Evolutionary conservation across 2,113 vertebrate genomes (phyloP).

Genomic region (Jacana jacana): DNA sequence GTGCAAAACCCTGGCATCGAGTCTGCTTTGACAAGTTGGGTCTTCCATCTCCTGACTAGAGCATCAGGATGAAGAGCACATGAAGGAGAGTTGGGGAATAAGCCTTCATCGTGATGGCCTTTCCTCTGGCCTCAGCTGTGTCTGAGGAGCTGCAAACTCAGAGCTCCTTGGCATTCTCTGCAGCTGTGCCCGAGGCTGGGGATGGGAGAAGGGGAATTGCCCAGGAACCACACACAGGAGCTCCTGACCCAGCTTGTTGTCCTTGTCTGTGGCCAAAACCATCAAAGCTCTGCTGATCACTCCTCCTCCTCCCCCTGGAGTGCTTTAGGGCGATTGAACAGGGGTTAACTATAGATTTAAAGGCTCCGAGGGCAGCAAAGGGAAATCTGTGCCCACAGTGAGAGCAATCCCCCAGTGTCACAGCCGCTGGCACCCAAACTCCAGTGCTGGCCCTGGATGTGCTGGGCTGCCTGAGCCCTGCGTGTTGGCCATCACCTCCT

Average conservation of each 20-base stretch:
- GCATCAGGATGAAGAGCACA: background rate
- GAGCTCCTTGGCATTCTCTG: background rate
- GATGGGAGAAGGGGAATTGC: background rate
- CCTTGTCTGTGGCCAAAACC: background rate
- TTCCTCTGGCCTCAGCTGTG: background rate
- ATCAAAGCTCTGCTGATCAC: background rate
- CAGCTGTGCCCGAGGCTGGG: rapidly evolving
- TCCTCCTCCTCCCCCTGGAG: background rate
- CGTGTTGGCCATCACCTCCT: background rate
- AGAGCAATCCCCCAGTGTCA: background rate
- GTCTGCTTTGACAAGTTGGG: background rate
- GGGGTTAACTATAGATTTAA: background rate
- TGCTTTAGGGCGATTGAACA: background rate
- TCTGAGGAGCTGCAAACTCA: background rate
- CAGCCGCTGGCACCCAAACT: background rate
- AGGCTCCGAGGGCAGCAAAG: background rate
- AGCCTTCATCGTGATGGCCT: background rate
- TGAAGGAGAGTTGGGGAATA: background rate
- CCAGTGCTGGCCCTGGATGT: rapidly evolving
- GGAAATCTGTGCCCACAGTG: rapidly evolving
- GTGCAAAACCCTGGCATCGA: background rate
- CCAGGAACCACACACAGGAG: rapidly evolving
- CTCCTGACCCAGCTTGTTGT: background rate
- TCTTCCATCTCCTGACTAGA: background rate
- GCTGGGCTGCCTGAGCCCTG: background rate